phyloP scores from a whole-genome alignment of 1,140 invertebrate genomes.

The Antheraea mylitta region DNA sequence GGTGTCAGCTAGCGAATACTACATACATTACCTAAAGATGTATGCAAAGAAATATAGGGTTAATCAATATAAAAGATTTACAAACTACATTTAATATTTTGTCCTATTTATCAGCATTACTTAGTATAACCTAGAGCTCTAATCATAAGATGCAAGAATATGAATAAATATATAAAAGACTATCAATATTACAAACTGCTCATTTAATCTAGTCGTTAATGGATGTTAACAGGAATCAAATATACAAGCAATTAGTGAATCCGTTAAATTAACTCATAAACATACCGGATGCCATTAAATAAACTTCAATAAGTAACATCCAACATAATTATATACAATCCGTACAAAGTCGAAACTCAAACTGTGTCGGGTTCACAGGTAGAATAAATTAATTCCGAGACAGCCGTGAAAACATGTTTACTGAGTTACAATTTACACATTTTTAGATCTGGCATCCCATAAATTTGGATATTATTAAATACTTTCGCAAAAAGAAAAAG shows the following conservation, averaged over 20 bases:
- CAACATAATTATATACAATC: conserved; percentile 12
- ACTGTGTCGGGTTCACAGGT: conserved; percentile 52
- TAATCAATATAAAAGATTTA: too few species aligned
- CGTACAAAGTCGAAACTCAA: conserved; percentile 51
- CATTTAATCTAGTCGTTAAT: background rate
- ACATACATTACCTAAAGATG: too few species aligned
- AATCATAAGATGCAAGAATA: too few species aligned
- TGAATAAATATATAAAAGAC: background rate
- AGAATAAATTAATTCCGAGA: conserved; percentile 65
- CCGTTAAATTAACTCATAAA: background rate
- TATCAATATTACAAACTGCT: background rate
- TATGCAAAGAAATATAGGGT: too few species aligned
- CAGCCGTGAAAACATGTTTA: conserved; percentile 41
- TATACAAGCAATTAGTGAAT: background rate
- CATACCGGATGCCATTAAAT: background rate
- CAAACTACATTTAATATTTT: too few species aligned
- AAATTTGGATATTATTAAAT: background rate
- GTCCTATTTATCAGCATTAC: too few species aligned
- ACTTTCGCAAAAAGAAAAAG: too few species aligned
- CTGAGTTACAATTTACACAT: background rate
- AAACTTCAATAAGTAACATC: conserved; percentile 3
- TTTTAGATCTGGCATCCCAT: conserved; percentile 30
- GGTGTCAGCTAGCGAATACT: too few species aligned
- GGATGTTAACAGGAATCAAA: background rate
- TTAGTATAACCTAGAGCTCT: too few species aligned